phyloP scores from a whole-genome alignment of 2,888 invertebrate species.

The Clitarchus hookeri region DNA sequence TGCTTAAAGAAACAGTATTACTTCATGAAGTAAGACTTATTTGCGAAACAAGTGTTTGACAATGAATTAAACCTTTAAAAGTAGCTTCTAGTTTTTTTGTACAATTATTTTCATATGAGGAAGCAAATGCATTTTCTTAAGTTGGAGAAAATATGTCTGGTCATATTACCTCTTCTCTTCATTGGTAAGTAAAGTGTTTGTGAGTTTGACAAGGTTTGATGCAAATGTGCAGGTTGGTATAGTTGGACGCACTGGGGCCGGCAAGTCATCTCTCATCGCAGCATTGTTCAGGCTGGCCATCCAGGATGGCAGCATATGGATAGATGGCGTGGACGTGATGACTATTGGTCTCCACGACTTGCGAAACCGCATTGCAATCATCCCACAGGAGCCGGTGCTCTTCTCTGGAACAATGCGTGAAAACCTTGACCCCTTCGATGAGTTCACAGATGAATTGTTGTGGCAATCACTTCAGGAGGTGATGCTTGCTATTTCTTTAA shows the following conservation, averaged over 20 bases:
- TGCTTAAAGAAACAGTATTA: no score
- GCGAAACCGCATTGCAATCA: slow-evolving; percentile 82
- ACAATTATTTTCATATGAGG: no score
- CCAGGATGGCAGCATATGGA: slow-evolving; percentile 73
- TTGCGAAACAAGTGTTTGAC: no score
- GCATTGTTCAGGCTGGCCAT: slow-evolving; percentile 83
- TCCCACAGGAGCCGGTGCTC: slow-evolving; percentile 68
- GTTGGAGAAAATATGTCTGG: no score
- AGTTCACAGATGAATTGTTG: slow-evolving; percentile 55
- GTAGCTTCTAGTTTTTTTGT: no score
- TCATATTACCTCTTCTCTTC: no score
- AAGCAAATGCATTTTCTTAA: no score
- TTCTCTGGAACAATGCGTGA: slow-evolving; percentile 61
- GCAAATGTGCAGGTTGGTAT: slow-evolving; percentile 68
- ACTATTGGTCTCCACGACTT: slow-evolving; percentile 77
- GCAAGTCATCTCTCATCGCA: slow-evolving; percentile 81
- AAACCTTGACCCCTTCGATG: slow-evolving; percentile 58
- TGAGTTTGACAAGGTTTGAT: no score
- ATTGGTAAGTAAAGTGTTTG: no score
- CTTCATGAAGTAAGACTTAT: no score
- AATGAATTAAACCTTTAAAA: no score
- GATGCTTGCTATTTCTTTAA: no score
- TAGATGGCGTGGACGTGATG: slow-evolving; percentile 75
- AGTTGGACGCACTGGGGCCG: slow-evolving; percentile 87
- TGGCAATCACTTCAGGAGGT: slow-evolving; percentile 60